Base-by-base conservation (phyloP, 2,113 vertebrate species). In the Rattus rattus region DNA sequence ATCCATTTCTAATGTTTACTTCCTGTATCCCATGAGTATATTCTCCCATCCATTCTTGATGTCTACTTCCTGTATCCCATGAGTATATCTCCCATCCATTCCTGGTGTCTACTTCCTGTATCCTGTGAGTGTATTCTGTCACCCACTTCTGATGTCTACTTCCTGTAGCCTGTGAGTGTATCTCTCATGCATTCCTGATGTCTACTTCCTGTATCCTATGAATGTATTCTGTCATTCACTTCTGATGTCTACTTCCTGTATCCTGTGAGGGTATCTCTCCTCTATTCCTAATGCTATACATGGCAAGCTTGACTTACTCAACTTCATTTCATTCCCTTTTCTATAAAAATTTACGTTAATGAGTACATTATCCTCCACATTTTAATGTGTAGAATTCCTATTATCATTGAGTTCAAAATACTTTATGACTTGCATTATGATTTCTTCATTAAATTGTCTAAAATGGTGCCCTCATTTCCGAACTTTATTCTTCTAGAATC, bases 381-480 rank as follows among this genome's bases (percentile, higher is more conserved):
- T 63, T 75, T 88, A 76, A 65, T 33, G 4, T 43, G 20, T 59
- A 43, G 36, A 22, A 5, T 88, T 75, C 76, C 88, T 39, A 86
- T 89, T 88, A 79, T 70, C 49, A 75, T 52, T 92, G 22, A 72
- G 63, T 94, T 94, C 11, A 36, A 63, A 56, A n/a, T 95, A 75
- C 77, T 95, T 93, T 52, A 39, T 52, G 73, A 47, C 94, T 88
- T 90, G 4, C 67, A 49, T 83, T 89, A 72, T 86, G 14, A 86
- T 81, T 95, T 85, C 87, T 93, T 83, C 80, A 88, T 79, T 79
- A 54, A 90, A 56, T 93, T 84, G 11, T 81, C 80, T 89, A 56
- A 69, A 94, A 90, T 11, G 10, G 36, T 22, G 28, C 70, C 63
- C 84, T 85, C 69, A 89, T 87, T 95, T 89, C 43, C n/a, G 92